Percentiles rank a stretch among this genome's conserved stretches.
Conservation (phyloP, 1,140 invertebrate genomes). For the Diorhabda sublineata region DNA sequence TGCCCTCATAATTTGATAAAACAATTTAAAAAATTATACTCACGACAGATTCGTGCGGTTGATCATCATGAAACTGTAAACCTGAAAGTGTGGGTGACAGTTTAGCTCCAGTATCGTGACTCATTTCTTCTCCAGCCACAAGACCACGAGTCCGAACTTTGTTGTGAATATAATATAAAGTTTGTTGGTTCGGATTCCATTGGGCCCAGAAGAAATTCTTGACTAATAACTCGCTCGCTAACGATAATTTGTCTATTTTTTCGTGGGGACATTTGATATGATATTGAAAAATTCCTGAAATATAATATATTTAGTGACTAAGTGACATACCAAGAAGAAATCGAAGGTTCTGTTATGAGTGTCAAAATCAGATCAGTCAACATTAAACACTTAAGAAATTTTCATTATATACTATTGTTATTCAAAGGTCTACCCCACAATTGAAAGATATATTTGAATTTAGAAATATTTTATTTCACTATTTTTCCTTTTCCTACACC, state of each 20-base stretch:
- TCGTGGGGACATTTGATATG: slow-evolving; percentile 38
- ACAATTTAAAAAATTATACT: no score
- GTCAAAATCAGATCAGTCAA: no score
- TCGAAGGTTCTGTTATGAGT: background rate
- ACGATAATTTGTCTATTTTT: slow-evolving; percentile 30
- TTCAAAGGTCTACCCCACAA: background rate
- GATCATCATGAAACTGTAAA: slow-evolving; percentile 76
- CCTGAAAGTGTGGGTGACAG: slow-evolving; percentile 68
- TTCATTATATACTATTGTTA: background rate
- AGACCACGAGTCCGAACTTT: slow-evolving; percentile 61
- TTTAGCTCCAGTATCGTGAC: slow-evolving; percentile 51
- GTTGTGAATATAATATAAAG: slow-evolving; percentile 75
- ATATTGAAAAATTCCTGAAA: slow-evolving; percentile 40
- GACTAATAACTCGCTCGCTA: slow-evolving; percentile 61
- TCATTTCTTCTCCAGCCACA: slow-evolving; percentile 59
- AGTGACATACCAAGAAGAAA: background rate
- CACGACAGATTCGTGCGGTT: slow-evolving; percentile 82
- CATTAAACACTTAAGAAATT: background rate
- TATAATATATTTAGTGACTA: background rate
- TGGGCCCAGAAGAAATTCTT: slow-evolving; percentile 77
- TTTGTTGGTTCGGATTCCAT: slow-evolving; percentile 73
- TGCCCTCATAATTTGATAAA: no score
- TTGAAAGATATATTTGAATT: no score
- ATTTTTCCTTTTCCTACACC: no score
- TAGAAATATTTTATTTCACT: no score